Evolutionary conservation across 37 sponge, comb jelly and placozoan genomes (phyloP).

Genomic region (Hexactinellida sp.): DNA sequence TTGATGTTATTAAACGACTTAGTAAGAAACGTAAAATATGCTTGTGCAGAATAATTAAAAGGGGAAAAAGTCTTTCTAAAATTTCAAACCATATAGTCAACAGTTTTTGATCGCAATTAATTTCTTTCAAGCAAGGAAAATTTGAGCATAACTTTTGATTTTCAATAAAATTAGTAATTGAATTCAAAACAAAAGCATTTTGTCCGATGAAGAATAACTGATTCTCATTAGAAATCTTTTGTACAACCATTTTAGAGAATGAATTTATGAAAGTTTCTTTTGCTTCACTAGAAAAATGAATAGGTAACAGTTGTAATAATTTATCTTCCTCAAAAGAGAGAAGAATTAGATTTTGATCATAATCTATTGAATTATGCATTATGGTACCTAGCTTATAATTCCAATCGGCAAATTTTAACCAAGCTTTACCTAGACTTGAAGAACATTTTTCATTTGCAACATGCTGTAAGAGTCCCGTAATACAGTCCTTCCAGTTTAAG

Average conservation of each 20-base stretch:
- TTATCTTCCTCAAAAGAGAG: background rate
- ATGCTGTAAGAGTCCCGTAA: constrained; percentile 57
- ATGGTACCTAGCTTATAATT: constrained; percentile 57
- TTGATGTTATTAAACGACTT: background rate
- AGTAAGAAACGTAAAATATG: constrained; percentile 68
- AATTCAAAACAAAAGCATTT: no score
- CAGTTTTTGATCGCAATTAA: background rate
- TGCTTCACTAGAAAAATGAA: no score
- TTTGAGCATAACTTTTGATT: background rate
- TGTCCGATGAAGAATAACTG: no score
- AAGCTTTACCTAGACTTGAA: constrained; percentile 70
- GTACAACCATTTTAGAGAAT: no score
- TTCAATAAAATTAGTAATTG: no score
- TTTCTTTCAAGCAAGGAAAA: background rate
- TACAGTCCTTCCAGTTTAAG: background rate
- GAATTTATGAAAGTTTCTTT: no score
- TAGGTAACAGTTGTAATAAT: background rate
- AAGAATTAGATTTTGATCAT: background rate
- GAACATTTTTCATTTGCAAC: constrained; percentile 46
- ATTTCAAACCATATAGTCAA: no score
- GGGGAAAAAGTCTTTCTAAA: constrained; percentile 56
- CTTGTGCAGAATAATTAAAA: constrained; percentile 71
- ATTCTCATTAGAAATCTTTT: no score
- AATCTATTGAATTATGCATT: background rate
- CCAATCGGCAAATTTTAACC: constrained; percentile 81